A percentile compares a stretch with the other conserved stretches of the same genome.
Conservation (phyloP, 2,888 invertebrate genomes). For the Dryomyza anilis region DNA sequence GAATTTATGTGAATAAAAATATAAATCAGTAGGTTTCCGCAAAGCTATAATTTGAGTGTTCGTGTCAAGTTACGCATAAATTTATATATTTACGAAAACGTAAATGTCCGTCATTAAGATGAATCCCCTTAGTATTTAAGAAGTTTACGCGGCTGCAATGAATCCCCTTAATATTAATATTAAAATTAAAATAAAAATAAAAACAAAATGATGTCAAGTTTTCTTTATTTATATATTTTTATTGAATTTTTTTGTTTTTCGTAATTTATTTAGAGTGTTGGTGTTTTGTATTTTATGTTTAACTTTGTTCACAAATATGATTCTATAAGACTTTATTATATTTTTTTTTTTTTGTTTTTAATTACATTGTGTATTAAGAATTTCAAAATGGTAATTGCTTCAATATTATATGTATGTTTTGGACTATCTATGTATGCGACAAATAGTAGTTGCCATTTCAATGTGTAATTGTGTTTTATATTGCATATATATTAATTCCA, state of each 20-base stretch:
- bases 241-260: conserved; percentile 39
- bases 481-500: no score
- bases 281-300: conserved; percentile 31
- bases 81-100: no score
- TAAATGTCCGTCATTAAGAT: no score
- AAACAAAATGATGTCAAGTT: not conserved
- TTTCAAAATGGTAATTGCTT: no score
- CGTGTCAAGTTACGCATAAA: no score
- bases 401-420: not conserved
- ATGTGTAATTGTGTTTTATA: conserved; percentile 6
- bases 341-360: conserved; percentile 11
- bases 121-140: no score
- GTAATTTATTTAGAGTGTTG: conserved; percentile 41
- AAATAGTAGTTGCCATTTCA: not conserved
- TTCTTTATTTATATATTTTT: conserved; percentile 39
- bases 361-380: not conserved
- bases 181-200: not conserved
- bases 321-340: conserved; percentile 40
- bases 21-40: no score
- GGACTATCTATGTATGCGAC: not conserved
- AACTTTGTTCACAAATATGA: conserved; percentile 23
- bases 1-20: no score
- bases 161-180: not conserved
- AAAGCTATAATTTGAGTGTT: no score
- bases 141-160: no score